phyloP scores from a whole-genome alignment of 2,888 invertebrate genomes.

The Heliconius aoede region DNA sequence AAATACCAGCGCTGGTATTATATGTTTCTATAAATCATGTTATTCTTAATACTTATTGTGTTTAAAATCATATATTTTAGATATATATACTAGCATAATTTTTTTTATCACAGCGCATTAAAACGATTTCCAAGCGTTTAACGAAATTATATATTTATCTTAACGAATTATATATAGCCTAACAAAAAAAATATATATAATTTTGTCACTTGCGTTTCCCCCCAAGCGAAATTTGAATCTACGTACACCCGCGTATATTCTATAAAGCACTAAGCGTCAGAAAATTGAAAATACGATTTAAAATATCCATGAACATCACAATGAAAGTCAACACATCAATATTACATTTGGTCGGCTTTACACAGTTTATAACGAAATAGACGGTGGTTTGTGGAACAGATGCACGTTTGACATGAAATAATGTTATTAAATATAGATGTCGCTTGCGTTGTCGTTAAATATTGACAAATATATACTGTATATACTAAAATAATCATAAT shows the following conservation, averaged over 20 bases:
- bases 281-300: not conserved
- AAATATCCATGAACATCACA: not conserved
- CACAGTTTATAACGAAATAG: constrained; percentile 24
- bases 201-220: not conserved
- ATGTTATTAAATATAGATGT: constrained; percentile 25
- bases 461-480: not conserved
- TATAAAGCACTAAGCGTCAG: not conserved
- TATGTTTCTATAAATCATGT: not conserved
- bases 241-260: not conserved
- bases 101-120: not conserved
- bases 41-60: too few relatives aligned
- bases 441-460: constrained; percentile 12
- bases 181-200: not conserved
- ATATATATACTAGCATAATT: not conserved
- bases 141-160: too few relatives aligned
- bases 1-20: not conserved
- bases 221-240: not conserved
- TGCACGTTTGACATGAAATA: constrained; percentile 26
- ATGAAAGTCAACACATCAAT: constrained; percentile 19
- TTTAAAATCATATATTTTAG: not conserved
- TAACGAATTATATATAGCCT: not conserved
- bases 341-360: constrained; percentile 19
- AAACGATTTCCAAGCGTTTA: not conserved
- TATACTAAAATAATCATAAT: too few relatives aligned
- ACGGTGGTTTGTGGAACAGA: constrained; percentile 19